Evolutionary conservation across 64 coral and sea anemone genomes (phyloP), one percentile per base, ranked within the genome.

Genomic region (Catalaphyllia jardinei): DNA sequence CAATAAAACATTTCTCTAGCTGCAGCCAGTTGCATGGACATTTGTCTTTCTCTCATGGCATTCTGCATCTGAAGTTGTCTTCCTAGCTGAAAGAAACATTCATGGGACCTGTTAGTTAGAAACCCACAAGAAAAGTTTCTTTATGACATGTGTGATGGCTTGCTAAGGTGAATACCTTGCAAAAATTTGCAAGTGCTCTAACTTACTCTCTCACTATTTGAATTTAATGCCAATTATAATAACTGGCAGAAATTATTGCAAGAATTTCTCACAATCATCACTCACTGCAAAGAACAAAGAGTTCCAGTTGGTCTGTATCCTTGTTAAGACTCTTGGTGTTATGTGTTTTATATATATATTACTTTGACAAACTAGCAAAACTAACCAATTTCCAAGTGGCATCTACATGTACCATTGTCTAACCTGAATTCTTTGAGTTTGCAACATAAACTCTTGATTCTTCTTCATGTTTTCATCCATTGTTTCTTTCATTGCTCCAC

Each of bases 51-150:
- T 60, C 93, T 84, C 97, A 99, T 99, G 52, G 86, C 93, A 93
- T 93, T 95, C 83, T 99, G 97, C 85, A 99, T 90, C 72, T 93
- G 93, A 22, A 99, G 89, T 85, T 99, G 97, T 86, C 97, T 99
- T 86, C 83, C 97, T 69, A 99, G 60, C 97, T 99, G 61, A 52
- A 63, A 85, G 39, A 19, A 77, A 46, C 0, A 73, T 18, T 38
- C 30, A 76, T 42, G 14, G 74, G 20, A 8, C 19, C 39, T 50
- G 29, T 3, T n/a, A 25, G 20, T 5, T 67, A 24, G 63, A 0
- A 24, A 8, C 4, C 63, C 10, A 18, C 60, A n/a, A 25, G 63
- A 25, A 17, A 67, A 24, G 24, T 67, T 67, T 67, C 18, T 67
- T 18, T 20, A 20, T 25, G 24, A 46, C 42, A 46, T 35, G 33